These are phyloP conservation scores for Amphimedon queenslandica DNA, from an alignment of 37 sponge, comb jelly and placozoan species.

Conservation along the genomic window DNA sequence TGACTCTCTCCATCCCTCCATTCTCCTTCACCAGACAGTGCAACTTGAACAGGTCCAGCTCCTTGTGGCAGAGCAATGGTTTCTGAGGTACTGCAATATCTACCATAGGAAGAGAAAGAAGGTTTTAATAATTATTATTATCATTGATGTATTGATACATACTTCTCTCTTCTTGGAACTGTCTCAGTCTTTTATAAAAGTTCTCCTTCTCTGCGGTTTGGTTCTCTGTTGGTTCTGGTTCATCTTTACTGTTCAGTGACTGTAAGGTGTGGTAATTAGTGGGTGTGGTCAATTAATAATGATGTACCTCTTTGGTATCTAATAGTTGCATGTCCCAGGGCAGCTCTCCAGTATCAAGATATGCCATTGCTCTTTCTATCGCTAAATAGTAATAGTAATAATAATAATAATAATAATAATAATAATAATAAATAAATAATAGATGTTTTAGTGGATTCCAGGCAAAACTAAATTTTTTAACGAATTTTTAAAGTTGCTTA, in stretches of 20 bases:
- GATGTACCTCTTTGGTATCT: slow-evolving; percentile 1
- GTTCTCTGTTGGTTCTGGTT: slow-evolving; percentile 25
- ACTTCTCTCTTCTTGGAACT: slow-evolving; percentile 55
- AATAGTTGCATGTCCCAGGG: slow-evolving; percentile 88
- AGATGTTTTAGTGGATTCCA: too few relatives aligned
- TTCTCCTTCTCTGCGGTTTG: slow-evolving; percentile 6
- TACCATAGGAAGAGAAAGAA: neutral
- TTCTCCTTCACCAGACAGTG: slow-evolving; percentile 62
- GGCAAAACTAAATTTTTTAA: too few relatives aligned
- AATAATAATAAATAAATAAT: too few relatives aligned
- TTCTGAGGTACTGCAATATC: slow-evolving; percentile 56
- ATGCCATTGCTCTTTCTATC: slow-evolving; percentile 81
- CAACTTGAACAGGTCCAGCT: slow-evolving; percentile 66
- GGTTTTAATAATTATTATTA: neutral
- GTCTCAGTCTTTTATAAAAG: slow-evolving; percentile 39
- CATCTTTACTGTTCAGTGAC: slow-evolving; percentile 1
- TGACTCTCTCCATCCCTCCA: slow-evolving; percentile 82
- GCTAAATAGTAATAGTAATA: slow-evolving; percentile 27
- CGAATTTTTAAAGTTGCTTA: too few relatives aligned
- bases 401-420: neutral
- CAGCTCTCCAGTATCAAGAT: slow-evolving; percentile 73
- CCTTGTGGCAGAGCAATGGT: slow-evolving; percentile 61
- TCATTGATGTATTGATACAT: neutral
- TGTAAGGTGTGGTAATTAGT: neutral
- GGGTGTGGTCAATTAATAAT: neutral